Percentiles rank a stretch among this genome's conserved stretches.
Conservation (phyloP, 2,113 vertebrate species). For the Hydropotes inermis region DNA sequence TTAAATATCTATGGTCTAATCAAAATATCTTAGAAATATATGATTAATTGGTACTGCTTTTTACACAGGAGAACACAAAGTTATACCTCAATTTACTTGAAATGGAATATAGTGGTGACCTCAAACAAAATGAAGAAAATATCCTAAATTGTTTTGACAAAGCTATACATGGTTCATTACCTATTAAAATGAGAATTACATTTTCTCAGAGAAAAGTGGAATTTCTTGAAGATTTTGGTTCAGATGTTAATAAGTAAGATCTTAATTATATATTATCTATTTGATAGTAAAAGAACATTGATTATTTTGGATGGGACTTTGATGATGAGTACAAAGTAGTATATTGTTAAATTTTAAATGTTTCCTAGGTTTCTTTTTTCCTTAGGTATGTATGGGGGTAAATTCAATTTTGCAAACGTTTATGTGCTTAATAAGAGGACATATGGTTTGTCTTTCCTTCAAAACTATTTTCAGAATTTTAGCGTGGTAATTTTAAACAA, state of each 20-base stretch:
- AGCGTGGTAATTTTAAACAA: neutral
- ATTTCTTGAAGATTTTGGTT: constrained; percentile 98
- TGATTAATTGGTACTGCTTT: constrained; percentile 49
- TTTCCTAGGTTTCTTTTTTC: constrained; percentile 11
- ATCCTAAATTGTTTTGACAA: constrained; percentile 94
- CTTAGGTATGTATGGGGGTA: neutral
- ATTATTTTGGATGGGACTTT: constrained; percentile 38
- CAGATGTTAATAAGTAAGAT: constrained; percentile 93
- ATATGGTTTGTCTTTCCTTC: constrained; percentile 17
- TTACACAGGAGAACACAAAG: constrained; percentile 89
- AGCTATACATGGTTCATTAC: constrained; percentile 88
- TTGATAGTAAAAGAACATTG: constrained; percentile 22
- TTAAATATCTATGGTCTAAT: constrained; percentile 38
- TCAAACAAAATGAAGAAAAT: constrained; percentile 92
- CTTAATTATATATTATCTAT: constrained; percentile 41
- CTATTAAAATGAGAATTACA: constrained; percentile 90
- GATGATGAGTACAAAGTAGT: neutral
- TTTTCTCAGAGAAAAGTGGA: constrained; percentile 98
- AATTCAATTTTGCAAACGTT: neutral
- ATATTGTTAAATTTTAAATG: constrained; percentile 10
- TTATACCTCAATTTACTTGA: constrained; percentile 97
- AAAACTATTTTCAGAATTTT: neutral
- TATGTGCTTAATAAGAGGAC: neutral
- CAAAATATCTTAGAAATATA: constrained; percentile 3
- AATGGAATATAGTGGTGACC: constrained; percentile 94